Conservation (phyloP, 2,888 invertebrate species). For the Parthenolecanium corni region DNA sequence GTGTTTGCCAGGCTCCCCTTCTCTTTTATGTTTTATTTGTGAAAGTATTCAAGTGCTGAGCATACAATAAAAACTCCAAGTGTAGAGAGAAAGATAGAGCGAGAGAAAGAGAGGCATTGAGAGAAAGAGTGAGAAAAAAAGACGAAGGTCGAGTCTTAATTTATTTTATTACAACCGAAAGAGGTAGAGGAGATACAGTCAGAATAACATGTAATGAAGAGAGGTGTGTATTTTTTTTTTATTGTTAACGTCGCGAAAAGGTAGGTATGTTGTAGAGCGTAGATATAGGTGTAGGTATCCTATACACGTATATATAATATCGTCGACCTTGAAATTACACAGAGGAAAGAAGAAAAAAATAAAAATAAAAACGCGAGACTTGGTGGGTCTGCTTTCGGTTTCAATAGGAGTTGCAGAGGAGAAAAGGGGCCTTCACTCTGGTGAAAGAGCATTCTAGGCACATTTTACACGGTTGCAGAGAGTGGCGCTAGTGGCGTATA, state of each 20-base stretch:
- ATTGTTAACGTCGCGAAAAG: conserved; percentile 27
- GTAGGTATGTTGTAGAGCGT: conserved; percentile 20
- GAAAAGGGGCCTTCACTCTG: conserved; percentile 22
- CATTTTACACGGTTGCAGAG: conserved; percentile 12
- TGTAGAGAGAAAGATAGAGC: neutral
- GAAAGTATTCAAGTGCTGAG: conserved; percentile 2
- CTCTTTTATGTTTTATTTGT: conserved; percentile 3
- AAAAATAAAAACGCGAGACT: conserved; percentile 28
- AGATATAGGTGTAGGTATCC: conserved; percentile 19
- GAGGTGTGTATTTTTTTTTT: conserved; percentile 16
- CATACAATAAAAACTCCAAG: neutral
- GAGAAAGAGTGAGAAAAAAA: neutral
- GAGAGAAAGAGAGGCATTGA: conserved; percentile 5
- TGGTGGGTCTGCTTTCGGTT: conserved; percentile 26
- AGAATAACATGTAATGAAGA: conserved; percentile 25
- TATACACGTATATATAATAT: conserved; percentile 14
- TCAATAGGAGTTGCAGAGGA: conserved; percentile 25
- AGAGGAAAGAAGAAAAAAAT: conserved; percentile 26
- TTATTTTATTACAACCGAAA: conserved; percentile 25
- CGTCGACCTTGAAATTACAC: conserved; percentile 27
- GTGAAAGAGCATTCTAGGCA: conserved; percentile 20
- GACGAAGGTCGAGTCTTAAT: conserved; percentile 24
- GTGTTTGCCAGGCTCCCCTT: too few relatives aligned
- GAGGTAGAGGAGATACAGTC: conserved; percentile 9
- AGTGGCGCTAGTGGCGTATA: neutral